Conservation (phyloP, 2,888 invertebrate genomes). For the Zygothrica quintamaculata region DNA sequence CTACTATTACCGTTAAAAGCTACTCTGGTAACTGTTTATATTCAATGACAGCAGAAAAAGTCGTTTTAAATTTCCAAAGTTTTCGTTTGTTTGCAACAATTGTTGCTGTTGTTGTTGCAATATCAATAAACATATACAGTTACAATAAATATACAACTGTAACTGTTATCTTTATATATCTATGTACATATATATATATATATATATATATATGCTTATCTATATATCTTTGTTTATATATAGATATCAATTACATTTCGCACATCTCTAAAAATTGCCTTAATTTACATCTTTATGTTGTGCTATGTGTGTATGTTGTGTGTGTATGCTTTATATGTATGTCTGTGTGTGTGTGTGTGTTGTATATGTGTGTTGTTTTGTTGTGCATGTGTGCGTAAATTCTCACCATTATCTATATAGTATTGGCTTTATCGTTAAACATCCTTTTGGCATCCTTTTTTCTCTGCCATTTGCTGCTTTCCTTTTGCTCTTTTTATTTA, state of each 20-base stretch:
- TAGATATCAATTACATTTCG: no score
- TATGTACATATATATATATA: neutral
- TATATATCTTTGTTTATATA: neutral
- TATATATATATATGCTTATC: neutral
- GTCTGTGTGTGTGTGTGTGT: neutral
- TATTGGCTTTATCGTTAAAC: constrained; percentile 11
- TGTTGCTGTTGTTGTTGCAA: no score
- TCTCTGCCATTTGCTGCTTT: constrained; percentile 26
- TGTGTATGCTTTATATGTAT: constrained; percentile 2
- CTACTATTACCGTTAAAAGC: no score
- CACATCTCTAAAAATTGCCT: neutral
- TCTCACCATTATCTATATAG: constrained; percentile 38
- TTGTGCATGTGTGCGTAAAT: constrained; percentile 40
- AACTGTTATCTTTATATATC: no score
- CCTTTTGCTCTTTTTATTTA: constrained; percentile 33
- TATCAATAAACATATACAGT: no score
- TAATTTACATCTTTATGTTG: no score
- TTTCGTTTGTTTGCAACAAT: no score
- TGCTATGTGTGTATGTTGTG: constrained; percentile 1
- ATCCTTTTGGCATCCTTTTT: constrained; percentile 29
- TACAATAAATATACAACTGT: no score
- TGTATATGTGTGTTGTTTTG: constrained; percentile 1
- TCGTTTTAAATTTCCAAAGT: no score
- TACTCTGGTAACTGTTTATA: no score
- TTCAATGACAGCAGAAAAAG: no score